Percentiles rank a stretch among this genome's conserved stretches.
Conservation (phyloP, 2,113 vertebrate genomes). For the Mus musculus region DNA sequence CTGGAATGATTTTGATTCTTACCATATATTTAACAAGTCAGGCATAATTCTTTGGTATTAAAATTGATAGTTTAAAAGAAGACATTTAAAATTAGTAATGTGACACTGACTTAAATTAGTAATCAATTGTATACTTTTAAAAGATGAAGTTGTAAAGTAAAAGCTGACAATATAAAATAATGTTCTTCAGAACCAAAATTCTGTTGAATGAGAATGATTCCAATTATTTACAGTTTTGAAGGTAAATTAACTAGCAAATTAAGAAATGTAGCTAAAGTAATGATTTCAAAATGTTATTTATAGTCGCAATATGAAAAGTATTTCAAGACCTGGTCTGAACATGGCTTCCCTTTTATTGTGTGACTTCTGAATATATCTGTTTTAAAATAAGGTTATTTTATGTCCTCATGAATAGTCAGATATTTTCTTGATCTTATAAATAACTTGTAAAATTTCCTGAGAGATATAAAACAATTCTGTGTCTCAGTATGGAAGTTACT, state of each 20-base stretch:
- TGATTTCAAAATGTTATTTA: conserved; percentile 22
- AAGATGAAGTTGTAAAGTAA: conserved; percentile 52
- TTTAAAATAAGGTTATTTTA: conserved; percentile 35
- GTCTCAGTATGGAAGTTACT: neutral
- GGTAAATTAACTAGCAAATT: conserved; percentile 31
- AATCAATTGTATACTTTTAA: conserved; percentile 78
- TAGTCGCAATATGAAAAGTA: conserved; percentile 50
- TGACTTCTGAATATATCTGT: conserved; percentile 31
- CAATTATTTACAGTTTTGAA: conserved; percentile 55
- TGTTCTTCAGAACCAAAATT: conserved; percentile 56
- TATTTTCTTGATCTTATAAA: conserved; percentile 29
- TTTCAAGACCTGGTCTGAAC: conserved; percentile 46
- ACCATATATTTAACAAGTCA: conserved; percentile 83
- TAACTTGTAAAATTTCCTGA: conserved; percentile 33
- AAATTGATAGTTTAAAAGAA: conserved; percentile 75
- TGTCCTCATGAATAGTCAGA: neutral
- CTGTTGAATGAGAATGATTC: conserved; percentile 50
- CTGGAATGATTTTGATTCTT: conserved; percentile 81
- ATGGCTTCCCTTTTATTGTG: conserved; percentile 30
- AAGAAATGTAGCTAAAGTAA: conserved; percentile 20
- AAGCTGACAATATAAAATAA: conserved; percentile 58
- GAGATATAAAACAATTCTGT: neutral
- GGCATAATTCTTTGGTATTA: conserved; percentile 72
- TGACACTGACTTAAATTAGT: conserved; percentile 70
- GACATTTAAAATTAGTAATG: conserved; percentile 79